Percentiles rank a stretch among this genome's conserved stretches.
These are phyloP conservation scores for Cyaniris semiargus DNA, from an alignment of 2,888 invertebrate species.

Conservation along the genomic window DNA sequence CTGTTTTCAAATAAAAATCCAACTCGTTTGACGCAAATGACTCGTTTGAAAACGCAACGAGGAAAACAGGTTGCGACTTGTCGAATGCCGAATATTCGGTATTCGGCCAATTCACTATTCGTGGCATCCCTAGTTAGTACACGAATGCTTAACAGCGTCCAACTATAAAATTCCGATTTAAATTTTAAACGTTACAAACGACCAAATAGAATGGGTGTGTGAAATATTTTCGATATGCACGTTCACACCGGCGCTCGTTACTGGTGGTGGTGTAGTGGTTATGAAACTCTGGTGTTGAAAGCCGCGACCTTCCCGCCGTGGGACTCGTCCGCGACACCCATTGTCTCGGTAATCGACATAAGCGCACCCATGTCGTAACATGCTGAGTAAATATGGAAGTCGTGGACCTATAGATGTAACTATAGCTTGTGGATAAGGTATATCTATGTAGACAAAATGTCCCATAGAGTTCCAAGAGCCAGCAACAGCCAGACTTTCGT, in stretches of 20 bases:
- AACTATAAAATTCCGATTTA: neutral
- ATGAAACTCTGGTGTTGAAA: conserved; percentile 77
- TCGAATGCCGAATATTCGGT: too few relatives aligned
- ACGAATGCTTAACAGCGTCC: too few relatives aligned
- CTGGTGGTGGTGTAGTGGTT: conserved; percentile 60
- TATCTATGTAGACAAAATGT: too few relatives aligned
- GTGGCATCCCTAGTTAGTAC: too few relatives aligned
- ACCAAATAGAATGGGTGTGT: neutral
- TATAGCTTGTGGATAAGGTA: too few relatives aligned
- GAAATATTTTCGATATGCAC: conserved; percentile 26
- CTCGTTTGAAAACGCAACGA: too few relatives aligned
- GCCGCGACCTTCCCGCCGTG: conserved; percentile 76
- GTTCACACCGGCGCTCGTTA: conserved; percentile 34
- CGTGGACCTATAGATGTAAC: neutral
- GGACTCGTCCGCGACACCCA: conserved; percentile 71
- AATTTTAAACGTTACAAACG: conserved; percentile 16
- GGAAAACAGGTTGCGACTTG: too few relatives aligned
- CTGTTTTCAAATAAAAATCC: too few relatives aligned
- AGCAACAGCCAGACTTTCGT: too few relatives aligned
- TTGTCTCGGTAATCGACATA: conserved; percentile 75
- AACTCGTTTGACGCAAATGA: too few relatives aligned
- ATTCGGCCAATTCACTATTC: too few relatives aligned
- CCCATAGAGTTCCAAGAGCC: too few relatives aligned
- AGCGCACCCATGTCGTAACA: conserved; percentile 59
- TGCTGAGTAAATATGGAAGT: conserved; percentile 42